Percentiles rank a stretch among this genome's conserved stretches.
Conservation (phyloP, 1,140 invertebrate genomes). For the Pristionchus pacificus region DNA sequence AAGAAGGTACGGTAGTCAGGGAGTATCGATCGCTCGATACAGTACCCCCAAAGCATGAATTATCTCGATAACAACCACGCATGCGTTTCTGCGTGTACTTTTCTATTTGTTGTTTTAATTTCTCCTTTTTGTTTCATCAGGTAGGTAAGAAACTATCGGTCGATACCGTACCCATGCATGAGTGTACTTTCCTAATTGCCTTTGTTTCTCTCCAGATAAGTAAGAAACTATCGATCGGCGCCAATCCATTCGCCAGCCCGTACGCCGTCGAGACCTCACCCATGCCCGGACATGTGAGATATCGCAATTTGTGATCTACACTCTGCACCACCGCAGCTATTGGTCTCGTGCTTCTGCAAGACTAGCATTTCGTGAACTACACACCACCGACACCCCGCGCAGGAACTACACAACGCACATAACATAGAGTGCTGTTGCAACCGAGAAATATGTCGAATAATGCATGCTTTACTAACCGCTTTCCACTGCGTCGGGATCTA, state of each 20-base stretch:
- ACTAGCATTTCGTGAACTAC: neutral
- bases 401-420: neutral
- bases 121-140: too few relatives aligned
- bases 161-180: too few relatives aligned
- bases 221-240: constrained; percentile 20
- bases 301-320: constrained; percentile 1
- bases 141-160: too few relatives aligned
- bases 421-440: constrained; percentile 6
- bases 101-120: too few relatives aligned
- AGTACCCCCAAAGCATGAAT: too few relatives aligned
- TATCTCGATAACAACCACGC: too few relatives aligned
- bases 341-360: neutral
- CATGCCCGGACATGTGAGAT: neutral
- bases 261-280: constrained; percentile 14
- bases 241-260: constrained; percentile 45
- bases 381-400: neutral
- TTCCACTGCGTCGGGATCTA: too few relatives aligned
- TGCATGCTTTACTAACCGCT: too few relatives aligned
- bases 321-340: neutral
- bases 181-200: neutral
- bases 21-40: too few relatives aligned
- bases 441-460: neutral
- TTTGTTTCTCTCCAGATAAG: neutral
- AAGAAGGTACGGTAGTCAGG: too few relatives aligned
- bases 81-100: too few relatives aligned